Percentiles rank a stretch among this genome's conserved stretches.
These are phyloP conservation scores for Euura saliciscinereae DNA, from an alignment of 1,140 invertebrate species.

Conservation along the genomic window DNA sequence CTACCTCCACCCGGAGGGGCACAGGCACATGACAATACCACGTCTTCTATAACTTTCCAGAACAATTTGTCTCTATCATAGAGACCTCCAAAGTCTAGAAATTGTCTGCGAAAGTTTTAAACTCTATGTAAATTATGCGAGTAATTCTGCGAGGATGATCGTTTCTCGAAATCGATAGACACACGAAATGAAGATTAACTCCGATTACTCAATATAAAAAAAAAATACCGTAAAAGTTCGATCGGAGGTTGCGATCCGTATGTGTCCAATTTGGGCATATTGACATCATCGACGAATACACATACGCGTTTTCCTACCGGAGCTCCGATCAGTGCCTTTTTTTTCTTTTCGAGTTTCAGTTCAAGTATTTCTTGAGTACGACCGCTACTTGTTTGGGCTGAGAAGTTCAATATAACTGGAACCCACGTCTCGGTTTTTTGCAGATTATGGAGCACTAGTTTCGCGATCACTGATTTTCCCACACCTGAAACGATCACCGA, in stretches of 20 bases:
- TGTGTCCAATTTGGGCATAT: constrained; percentile 84
- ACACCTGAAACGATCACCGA: constrained; percentile 66
- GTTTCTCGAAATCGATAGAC: constrained; percentile 13
- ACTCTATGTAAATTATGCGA: constrained; percentile 9
- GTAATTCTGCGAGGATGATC: too few species aligned
- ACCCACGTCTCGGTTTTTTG: constrained; percentile 67
- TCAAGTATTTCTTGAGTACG: constrained; percentile 83
- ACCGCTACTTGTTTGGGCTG: constrained; percentile 84
- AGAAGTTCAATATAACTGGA: constrained; percentile 83
- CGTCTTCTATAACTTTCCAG: constrained; percentile 86
- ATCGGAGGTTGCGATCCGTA: constrained; percentile 91
- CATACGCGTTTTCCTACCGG: constrained; percentile 83
- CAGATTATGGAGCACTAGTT: constrained; percentile 73
- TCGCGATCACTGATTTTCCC: constrained; percentile 85
- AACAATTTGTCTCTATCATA: constrained; percentile 86
- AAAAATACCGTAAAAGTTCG: constrained; percentile 77
- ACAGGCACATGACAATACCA: constrained; percentile 82
- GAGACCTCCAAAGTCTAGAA: constrained; percentile 80
- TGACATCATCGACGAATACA: constrained; percentile 91
- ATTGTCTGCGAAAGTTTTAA: constrained; percentile 67
- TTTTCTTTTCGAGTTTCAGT: constrained; percentile 80
- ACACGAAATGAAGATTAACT: not conserved
- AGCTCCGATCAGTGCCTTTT: constrained; percentile 81
- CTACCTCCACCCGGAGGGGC: constrained; percentile 88
- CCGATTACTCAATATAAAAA: constrained; percentile 29